phyloP scores from a whole-genome alignment of 37 sponge, comb jelly and placozoan species.

The Tethya wilhelma region DNA sequence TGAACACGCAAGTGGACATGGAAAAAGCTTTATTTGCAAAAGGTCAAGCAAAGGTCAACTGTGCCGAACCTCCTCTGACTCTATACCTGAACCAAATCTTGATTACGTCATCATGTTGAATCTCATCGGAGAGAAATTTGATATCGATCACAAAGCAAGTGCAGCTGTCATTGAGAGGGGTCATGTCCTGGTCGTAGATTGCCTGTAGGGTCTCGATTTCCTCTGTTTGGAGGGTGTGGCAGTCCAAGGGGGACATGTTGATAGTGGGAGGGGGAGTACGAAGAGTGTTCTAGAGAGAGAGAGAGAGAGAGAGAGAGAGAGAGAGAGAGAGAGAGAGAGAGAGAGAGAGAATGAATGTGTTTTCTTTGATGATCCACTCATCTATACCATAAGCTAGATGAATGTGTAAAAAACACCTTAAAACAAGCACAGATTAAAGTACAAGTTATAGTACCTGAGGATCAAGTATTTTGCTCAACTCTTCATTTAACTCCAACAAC shows the following conservation, averaged over 20 bases:
- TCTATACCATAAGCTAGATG: background rate
- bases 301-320: background rate
- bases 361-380: background rate
- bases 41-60: no score
- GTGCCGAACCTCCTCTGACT: no score
- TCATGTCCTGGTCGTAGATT: constrained; percentile 48
- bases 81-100: constrained; percentile 66
- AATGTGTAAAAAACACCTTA: background rate
- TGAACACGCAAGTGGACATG: no score
- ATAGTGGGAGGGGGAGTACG: constrained; percentile 36
- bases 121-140: constrained; percentile 36
- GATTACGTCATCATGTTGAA: constrained; percentile 48
- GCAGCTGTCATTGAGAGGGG: constrained; percentile 22
- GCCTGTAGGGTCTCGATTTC: constrained; percentile 45
- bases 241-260: constrained; percentile 48
- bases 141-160: constrained; percentile 38
- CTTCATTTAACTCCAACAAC: no score
- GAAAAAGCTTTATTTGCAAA: no score
- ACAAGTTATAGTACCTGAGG: background rate
- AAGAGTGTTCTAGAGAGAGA: constrained; percentile 32
- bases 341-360: background rate
- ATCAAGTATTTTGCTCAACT: constrained; percentile 12
- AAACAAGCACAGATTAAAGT: background rate
- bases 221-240: constrained; percentile 41
- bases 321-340: no score